Conservation (phyloP, 92 coral and sea anemone genomes). For the Micromussa lordhowensis region DNA sequence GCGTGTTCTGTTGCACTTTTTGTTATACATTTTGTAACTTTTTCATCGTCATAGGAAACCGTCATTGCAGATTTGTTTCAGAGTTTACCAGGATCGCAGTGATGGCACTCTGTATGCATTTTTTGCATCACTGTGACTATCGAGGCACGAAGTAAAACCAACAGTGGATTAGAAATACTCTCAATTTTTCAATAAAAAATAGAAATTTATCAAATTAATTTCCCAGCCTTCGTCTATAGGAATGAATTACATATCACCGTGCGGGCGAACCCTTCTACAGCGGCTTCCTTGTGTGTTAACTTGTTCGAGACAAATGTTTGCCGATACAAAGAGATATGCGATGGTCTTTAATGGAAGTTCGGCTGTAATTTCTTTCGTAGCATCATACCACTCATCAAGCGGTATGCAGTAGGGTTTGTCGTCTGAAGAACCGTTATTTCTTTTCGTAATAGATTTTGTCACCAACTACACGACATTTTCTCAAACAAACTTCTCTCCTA, state of each 20-base stretch:
- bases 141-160: not conserved
- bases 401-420: too few species aligned
- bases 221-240: not conserved
- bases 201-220: not conserved
- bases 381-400: too few species aligned
- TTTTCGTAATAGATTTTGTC: too few species aligned
- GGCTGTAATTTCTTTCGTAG: too few species aligned
- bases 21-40: not conserved
- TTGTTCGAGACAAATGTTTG: too few species aligned
- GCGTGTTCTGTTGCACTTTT: not conserved
- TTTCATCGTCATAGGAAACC: not conserved
- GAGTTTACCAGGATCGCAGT: not conserved
- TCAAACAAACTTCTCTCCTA: too few species aligned
- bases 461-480: too few species aligned
- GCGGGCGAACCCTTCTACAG: not conserved
- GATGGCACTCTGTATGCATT: not conserved
- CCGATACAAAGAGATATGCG: too few species aligned
- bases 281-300: not conserved
- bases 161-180: not conserved
- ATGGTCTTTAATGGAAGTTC: too few species aligned
- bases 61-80: not conserved
- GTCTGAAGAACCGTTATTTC: too few species aligned
- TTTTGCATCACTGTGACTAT: not conserved
- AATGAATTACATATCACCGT: not conserved
- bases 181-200: not conserved